phyloP scores from a whole-genome alignment of 2,888 invertebrate genomes.

The Odontomyia ornata region DNA sequence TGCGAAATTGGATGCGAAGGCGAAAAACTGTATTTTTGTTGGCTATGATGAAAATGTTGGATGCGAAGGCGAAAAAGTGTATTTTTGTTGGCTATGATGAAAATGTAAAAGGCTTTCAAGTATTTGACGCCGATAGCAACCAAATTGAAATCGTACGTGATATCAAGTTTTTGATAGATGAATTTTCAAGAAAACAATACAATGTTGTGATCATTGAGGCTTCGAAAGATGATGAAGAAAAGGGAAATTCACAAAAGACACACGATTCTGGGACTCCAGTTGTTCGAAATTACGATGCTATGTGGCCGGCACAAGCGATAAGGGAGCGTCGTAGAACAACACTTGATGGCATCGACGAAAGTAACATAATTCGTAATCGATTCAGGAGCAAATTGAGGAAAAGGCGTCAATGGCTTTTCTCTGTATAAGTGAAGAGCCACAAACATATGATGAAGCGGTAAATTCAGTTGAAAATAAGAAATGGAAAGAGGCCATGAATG shows the following conservation, averaged over 20 bases:
- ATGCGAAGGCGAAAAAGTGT: background rate
- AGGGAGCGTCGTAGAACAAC: background rate
- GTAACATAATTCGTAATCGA: background rate
- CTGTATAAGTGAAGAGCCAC: slow-evolving; percentile 48
- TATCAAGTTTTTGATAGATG: slow-evolving; percentile 39
- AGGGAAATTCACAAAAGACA: slow-evolving; percentile 59
- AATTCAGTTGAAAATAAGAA: slow-evolving; percentile 44
- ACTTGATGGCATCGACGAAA: slow-evolving; percentile 12
- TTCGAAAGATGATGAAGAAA: slow-evolving; percentile 10
- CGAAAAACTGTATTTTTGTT: no score
- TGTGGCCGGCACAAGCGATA: background rate
- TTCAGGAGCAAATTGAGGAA: background rate
- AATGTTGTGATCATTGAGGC: slow-evolving; percentile 10
- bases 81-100: no score
- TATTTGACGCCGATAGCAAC: slow-evolving; percentile 45
- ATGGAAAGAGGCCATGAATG: slow-evolving; percentile 52
- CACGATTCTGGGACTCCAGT: slow-evolving; percentile 56
- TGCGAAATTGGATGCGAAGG: slow-evolving; percentile 25
- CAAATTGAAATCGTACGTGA: slow-evolving; percentile 46
- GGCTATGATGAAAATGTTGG: no score
- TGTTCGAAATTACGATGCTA: background rate
- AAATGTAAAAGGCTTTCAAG: slow-evolving; percentile 45
- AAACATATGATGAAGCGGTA: slow-evolving; percentile 49
- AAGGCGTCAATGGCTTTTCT: background rate
- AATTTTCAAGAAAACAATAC: slow-evolving; percentile 11